Evolutionary conservation across 2,888 invertebrate species (phyloP).

Genomic region (Acleris emargana): DNA sequence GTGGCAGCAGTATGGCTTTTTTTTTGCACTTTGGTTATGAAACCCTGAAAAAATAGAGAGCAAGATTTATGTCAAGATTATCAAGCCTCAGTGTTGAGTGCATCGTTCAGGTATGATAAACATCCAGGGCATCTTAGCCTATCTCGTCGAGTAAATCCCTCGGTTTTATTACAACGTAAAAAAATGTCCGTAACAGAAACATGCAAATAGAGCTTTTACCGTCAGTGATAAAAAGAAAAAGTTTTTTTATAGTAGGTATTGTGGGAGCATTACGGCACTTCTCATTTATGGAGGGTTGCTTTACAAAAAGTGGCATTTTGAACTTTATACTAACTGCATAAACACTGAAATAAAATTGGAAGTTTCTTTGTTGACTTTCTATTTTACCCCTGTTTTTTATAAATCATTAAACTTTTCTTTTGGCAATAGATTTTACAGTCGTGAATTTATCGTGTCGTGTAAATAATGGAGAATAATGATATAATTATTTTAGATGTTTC

Average conservation of each 20-base stretch:
- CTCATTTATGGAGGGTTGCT: constrained; percentile 34
- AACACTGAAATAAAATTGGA: constrained; percentile 19
- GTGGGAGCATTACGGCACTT: constrained; percentile 28
- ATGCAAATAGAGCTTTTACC: constrained; percentile 35
- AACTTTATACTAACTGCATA: constrained; percentile 26
- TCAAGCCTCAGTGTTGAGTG: not conserved
- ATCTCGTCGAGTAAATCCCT: constrained; percentile 24
- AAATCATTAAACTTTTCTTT: no score
- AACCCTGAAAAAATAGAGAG: no score
- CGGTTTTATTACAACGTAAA: constrained; percentile 28
- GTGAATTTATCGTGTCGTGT: no score
- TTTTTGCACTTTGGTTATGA: no score
- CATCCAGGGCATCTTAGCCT: constrained; percentile 23
- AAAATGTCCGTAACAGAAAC: constrained; percentile 33
- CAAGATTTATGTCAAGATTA: not conserved
- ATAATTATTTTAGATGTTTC: no score
- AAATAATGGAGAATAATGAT: no score
- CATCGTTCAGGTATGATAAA: constrained; percentile 20
- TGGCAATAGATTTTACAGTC: no score
- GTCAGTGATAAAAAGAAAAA: constrained; percentile 34
- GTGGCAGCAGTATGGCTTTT: no score
- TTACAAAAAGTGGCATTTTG: constrained; percentile 32
- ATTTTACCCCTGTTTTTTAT: not conserved
- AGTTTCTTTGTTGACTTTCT: constrained; percentile 25
- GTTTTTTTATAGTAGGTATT: constrained; percentile 35